Conservation (phyloP, 2,888 invertebrate genomes). For the Nycteola revayana region DNA sequence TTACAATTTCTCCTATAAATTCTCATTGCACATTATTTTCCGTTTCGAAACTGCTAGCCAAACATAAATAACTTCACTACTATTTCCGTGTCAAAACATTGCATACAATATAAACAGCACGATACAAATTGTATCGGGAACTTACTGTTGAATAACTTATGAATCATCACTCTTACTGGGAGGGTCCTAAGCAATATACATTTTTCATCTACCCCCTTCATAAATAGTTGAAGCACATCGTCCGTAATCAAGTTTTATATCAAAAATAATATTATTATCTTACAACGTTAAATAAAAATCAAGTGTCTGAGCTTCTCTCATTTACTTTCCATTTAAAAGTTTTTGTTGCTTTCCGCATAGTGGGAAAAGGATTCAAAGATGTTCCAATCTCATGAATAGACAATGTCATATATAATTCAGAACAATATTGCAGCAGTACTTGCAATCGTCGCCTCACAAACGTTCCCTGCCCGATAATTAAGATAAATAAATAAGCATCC, state of each 20-base stretch:
- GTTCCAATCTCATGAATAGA: slow-evolving; percentile 20
- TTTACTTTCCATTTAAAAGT: no score
- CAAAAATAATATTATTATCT: slow-evolving; percentile 8
- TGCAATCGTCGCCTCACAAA: slow-evolving; percentile 32
- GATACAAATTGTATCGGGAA: slow-evolving; percentile 9
- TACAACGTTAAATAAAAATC: slow-evolving; percentile 2
- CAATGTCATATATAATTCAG: slow-evolving; percentile 28
- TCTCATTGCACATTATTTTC: no score
- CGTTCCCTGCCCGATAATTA: slow-evolving; percentile 31
- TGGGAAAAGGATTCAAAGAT: slow-evolving; percentile 8
- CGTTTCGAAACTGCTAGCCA: no score
- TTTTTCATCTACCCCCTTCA: slow-evolving; percentile 6
- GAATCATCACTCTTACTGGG: slow-evolving; percentile 25
- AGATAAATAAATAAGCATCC: slow-evolving; percentile 31
- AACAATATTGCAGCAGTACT: slow-evolving; percentile 19
- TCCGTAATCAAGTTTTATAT: slow-evolving; percentile 11
- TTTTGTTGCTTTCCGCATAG: no score
- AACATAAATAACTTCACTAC: no score
- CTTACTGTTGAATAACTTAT: slow-evolving; percentile 25
- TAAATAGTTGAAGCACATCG: slow-evolving; percentile 6
- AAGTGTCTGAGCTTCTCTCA: neutral
- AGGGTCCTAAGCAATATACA: slow-evolving; percentile 4
- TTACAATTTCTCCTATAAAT: no score
- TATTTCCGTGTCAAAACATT: slow-evolving; percentile 4
- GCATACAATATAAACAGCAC: slow-evolving; percentile 10